phyloP scores from a whole-genome alignment of 2,888 invertebrate genomes.

The Carabus problematicus region DNA sequence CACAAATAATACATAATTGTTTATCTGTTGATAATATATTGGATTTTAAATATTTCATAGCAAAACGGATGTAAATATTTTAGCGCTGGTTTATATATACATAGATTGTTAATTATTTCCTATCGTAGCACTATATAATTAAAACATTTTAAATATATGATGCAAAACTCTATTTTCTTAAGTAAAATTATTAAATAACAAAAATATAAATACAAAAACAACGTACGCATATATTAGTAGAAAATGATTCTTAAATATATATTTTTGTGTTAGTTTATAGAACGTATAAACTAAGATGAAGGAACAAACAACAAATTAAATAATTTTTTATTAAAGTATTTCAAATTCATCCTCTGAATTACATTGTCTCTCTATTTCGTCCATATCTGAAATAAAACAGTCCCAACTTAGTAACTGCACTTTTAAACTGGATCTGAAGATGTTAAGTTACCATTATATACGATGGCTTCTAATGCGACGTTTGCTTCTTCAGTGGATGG shows the following conservation, averaged over 20 bases:
- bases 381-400: constrained; percentile 64
- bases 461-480: constrained; percentile 34
- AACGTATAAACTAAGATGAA: constrained; percentile 24
- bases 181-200: constrained; percentile 26
- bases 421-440: background rate
- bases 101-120: too few relatives aligned
- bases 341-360: constrained; percentile 87
- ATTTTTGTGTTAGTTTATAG: constrained; percentile 22
- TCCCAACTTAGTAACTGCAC: background rate
- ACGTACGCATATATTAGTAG: constrained; percentile 36
- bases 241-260: constrained; percentile 39
- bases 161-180: too few relatives aligned
- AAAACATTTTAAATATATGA: background rate
- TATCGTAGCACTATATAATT: too few relatives aligned
- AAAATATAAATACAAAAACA: constrained; percentile 36
- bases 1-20: too few relatives aligned
- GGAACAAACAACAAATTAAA: constrained; percentile 20
- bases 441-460: constrained; percentile 32
- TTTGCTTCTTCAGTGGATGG: constrained; percentile 59
- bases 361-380: constrained; percentile 67
- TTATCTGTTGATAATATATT: too few relatives aligned
- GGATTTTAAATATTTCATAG: too few relatives aligned
- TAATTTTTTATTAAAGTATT: constrained; percentile 68
- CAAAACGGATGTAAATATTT: too few relatives aligned
- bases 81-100: too few relatives aligned